Conservation (phyloP, 2,888 invertebrate species). For the Cecidostiba fungosa region DNA sequence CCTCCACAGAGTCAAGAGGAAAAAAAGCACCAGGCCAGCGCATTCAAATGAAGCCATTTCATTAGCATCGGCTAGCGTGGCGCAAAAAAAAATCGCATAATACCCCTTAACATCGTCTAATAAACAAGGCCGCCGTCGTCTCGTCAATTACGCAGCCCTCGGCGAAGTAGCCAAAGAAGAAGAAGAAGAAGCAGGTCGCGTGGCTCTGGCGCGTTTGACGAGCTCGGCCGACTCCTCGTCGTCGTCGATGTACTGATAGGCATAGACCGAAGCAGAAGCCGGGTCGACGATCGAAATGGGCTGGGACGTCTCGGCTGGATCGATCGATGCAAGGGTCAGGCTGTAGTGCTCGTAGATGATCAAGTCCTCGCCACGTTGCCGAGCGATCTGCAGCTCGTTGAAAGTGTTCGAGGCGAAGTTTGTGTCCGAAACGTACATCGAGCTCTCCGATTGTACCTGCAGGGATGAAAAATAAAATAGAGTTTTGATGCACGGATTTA, state of each 20-base stretch:
- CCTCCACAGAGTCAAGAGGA: too few species aligned
- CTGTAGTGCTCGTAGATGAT: slow-evolving; percentile 61
- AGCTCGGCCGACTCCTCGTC: slow-evolving; percentile 56
- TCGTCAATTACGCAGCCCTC: background rate
- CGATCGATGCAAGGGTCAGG: slow-evolving; percentile 57
- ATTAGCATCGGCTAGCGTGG: slow-evolving; percentile 5
- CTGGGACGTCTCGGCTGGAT: slow-evolving; percentile 28
- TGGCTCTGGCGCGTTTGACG: slow-evolving; percentile 24
- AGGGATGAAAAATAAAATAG: too few species aligned
- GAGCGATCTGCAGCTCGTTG: slow-evolving; percentile 59
- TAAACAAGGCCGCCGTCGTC: background rate
- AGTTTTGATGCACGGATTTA: too few species aligned
- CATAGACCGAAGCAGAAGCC: slow-evolving; percentile 62
- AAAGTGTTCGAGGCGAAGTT: slow-evolving; percentile 60
- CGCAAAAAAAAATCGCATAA: background rate
- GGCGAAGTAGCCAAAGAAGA: background rate
- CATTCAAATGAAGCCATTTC: slow-evolving; percentile 44
- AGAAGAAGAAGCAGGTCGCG: background rate
- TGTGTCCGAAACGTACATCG: slow-evolving; percentile 60
- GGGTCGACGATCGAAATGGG: slow-evolving; percentile 60
- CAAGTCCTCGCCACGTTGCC: slow-evolving; percentile 57
- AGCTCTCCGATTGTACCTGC: slow-evolving; percentile 61
- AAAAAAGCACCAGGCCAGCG: background rate
- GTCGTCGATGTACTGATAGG: slow-evolving; percentile 64
- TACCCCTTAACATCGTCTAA: background rate